Conservation (phyloP, 2,888 invertebrate species). For the Drosophila tanythrix region DNA sequence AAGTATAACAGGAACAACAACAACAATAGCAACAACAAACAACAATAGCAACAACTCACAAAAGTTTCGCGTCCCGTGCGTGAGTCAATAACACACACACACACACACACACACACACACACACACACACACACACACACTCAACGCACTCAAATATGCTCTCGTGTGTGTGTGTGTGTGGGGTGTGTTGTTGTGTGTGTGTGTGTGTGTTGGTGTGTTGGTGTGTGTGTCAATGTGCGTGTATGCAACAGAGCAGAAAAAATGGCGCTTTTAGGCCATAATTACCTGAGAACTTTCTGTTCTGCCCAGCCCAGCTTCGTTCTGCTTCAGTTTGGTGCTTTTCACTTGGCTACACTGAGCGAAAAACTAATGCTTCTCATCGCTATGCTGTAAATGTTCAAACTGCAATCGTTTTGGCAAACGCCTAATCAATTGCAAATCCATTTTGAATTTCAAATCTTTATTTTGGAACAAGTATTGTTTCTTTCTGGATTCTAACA, state of each 20-base stretch:
- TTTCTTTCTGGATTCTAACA: background rate
- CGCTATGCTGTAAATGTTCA: background rate
- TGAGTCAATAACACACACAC: slow-evolving; percentile 80
- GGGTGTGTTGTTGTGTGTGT: background rate
- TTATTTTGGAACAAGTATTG: background rate
- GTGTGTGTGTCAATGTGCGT: slow-evolving; percentile 20
- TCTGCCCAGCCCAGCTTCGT: slow-evolving; percentile 34
- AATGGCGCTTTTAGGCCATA: slow-evolving; percentile 78
- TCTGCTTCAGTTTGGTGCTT: slow-evolving; percentile 16
- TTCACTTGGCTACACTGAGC: slow-evolving; percentile 15
- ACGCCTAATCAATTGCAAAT: too few relatives aligned
- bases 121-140: slow-evolving; percentile 10
- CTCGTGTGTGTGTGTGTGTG: slow-evolving; percentile 12
- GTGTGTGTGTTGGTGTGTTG: slow-evolving; percentile 17
- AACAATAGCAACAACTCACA: slow-evolving; percentile 34
- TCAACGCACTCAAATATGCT: slow-evolving; percentile 34
- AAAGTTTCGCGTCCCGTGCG: slow-evolving; percentile 63
- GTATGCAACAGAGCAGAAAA: slow-evolving; percentile 46
- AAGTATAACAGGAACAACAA: slow-evolving; percentile 57
- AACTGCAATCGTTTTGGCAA: background rate
- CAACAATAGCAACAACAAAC: slow-evolving; percentile 4
- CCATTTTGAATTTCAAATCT: too few relatives aligned
- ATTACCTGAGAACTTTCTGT: slow-evolving; percentile 76
- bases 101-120: slow-evolving; percentile 54
- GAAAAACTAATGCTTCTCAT: background rate